Conservation (phyloP, 2,888 invertebrate genomes). For the Leucophora obtusa region DNA sequence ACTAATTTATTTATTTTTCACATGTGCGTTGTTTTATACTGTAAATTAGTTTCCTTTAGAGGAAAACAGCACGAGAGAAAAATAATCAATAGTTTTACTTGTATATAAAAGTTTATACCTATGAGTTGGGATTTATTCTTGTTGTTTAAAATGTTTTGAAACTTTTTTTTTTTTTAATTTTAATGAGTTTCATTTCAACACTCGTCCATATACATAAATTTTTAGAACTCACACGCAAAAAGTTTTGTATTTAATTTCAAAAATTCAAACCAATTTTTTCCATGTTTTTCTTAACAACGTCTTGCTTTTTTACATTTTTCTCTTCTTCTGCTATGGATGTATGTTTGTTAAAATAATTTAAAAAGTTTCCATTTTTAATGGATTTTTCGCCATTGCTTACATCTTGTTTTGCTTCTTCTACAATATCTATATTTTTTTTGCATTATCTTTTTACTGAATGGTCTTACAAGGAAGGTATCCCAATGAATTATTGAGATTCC, state of each 20-base stretch:
- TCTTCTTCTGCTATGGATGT: neutral
- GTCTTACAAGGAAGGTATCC: too few species aligned
- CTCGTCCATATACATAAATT: slow-evolving; percentile 9
- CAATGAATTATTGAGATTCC: too few species aligned
- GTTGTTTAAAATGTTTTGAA: slow-evolving; percentile 19
- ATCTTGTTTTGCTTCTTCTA: slow-evolving; percentile 5
- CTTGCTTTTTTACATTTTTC: neutral
- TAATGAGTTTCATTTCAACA: slow-evolving; percentile 43
- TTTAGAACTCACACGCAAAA: neutral
- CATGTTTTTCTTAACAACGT: slow-evolving; percentile 9
- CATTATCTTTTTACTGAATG: neutral
- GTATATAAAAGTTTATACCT: neutral
- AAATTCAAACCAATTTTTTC: slow-evolving; percentile 7
- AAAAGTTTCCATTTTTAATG: slow-evolving; percentile 57
- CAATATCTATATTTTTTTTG: slow-evolving; percentile 9
- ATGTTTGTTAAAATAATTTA: slow-evolving; percentile 45
- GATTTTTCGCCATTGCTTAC: slow-evolving; percentile 40
- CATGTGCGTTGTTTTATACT: neutral
- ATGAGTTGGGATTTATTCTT: neutral
- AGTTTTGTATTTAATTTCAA: slow-evolving; percentile 10
- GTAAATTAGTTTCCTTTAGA: neutral
- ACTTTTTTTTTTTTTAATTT: slow-evolving; percentile 33
- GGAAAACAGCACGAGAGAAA: neutral
- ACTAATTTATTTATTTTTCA: neutral
- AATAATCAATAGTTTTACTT: slow-evolving; percentile 35